These are phyloP conservation scores for Manis crassicaudata DNA, from an alignment of 2,797 vertebrate genomes.

Conservation along the genomic window DNA sequence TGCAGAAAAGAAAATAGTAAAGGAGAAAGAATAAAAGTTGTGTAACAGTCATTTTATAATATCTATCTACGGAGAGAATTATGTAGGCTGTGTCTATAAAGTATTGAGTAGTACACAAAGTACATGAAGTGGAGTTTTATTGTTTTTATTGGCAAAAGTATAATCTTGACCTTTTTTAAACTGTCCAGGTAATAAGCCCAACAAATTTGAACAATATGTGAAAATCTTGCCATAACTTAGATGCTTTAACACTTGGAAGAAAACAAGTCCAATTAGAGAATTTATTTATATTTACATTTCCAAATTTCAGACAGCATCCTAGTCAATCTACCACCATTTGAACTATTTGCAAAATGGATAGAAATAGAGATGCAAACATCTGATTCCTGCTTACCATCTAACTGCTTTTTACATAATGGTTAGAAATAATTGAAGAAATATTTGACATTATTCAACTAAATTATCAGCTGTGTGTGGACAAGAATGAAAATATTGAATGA, in stretches of 20 bases:
- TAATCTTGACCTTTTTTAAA: conserved; percentile 38
- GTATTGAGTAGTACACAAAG: neutral
- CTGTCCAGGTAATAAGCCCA: neutral
- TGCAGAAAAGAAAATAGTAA: neutral
- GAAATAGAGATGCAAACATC: neutral
- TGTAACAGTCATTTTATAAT: neutral
- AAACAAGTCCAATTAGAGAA: neutral
- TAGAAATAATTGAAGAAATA: neutral
- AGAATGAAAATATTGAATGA: neutral
- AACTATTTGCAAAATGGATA: neutral
- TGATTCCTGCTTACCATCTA: neutral
- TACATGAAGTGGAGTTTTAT: neutral
- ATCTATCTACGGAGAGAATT: neutral
- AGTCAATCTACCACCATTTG: neutral
- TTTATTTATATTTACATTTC: neutral
- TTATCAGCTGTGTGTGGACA: neutral
- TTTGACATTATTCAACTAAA: conserved; percentile 14
- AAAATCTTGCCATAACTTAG: neutral
- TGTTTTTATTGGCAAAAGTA: conserved; percentile 35
- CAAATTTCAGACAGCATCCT: neutral
- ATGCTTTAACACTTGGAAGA: neutral
- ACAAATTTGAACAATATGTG: neutral
- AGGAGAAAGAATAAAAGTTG: neutral
- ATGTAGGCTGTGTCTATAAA: neutral
- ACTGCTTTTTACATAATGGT: neutral